A percentile compares a stretch with the other conserved stretches of the same genome.
Conservation (phyloP, 2,113 vertebrate genomes). For the Dinomys branickii region DNA sequence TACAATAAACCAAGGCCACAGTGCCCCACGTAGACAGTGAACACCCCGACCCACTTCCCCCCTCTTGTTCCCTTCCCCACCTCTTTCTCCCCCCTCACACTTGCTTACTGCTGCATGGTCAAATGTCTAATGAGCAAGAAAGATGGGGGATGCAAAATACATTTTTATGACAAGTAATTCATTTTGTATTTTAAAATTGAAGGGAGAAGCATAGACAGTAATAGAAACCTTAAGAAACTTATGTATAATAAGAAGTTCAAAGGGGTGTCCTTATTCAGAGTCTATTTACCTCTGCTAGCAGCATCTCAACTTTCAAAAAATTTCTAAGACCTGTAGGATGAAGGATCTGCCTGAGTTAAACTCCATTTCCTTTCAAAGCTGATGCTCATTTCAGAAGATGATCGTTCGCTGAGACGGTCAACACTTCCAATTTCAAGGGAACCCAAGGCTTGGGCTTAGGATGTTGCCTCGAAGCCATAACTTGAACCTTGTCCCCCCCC, state of each 20-base stretch:
- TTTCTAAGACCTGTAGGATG: neutral
- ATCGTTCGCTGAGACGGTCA: neutral
- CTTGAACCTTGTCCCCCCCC: neutral
- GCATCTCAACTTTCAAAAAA: conserved; percentile 15
- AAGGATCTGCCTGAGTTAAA: neutral
- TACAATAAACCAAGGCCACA: neutral
- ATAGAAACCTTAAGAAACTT: neutral
- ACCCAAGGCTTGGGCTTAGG: neutral
- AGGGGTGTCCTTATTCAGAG: neutral
- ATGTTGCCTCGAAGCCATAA: neutral
- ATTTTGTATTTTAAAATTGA: neutral
- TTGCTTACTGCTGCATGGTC: neutral
- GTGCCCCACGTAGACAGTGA: neutral
- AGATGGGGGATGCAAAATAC: neutral
- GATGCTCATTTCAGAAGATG: neutral
- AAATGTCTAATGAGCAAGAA: neutral
- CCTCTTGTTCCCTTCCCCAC: neutral
- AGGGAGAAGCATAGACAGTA: neutral
- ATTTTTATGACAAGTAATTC: neutral
- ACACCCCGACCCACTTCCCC: neutral
- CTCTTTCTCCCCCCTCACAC: neutral
- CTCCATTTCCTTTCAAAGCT: neutral
- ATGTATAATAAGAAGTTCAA: neutral
- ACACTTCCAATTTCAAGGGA: neutral
- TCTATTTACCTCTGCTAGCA: neutral